These are phyloP conservation scores for Drosophila virilis DNA, from an alignment of 1,140 invertebrate species.

Conservation along the genomic window DNA sequence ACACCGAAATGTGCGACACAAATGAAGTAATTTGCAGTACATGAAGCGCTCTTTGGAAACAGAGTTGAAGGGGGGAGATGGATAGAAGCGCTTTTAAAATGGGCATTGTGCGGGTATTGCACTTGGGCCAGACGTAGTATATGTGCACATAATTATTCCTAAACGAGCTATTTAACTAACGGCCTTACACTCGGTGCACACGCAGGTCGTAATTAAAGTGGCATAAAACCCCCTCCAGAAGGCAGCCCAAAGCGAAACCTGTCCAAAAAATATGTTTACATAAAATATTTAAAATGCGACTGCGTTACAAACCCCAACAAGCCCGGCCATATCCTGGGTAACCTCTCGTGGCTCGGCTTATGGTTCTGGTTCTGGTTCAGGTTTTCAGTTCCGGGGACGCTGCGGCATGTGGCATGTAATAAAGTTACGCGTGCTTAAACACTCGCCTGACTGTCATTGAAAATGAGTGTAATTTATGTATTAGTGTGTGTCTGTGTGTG, in stretches of 20 bases:
- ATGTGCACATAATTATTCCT: slow-evolving; percentile 67
- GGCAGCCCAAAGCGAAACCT: slow-evolving; percentile 15
- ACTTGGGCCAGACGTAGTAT: slow-evolving; percentile 26
- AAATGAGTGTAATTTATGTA: slow-evolving; percentile 59
- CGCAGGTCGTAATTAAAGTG: slow-evolving; percentile 59
- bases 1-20: slow-evolving; percentile 2
- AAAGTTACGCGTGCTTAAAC: slow-evolving; percentile 68
- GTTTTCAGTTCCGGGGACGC: slow-evolving; percentile 6
- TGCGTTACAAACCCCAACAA: slow-evolving; percentile 14
- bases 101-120: slow-evolving; percentile 30
- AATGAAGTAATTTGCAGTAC: slow-evolving; percentile 51
- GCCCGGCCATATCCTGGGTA: slow-evolving; percentile 25
- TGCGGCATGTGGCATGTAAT: slow-evolving; percentile 60
- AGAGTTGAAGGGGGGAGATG: background rate
- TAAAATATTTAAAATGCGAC: slow-evolving; percentile 78
- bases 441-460: slow-evolving; percentile 52
- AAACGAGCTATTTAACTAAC: slow-evolving; percentile 78
- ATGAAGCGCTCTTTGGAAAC: background rate
- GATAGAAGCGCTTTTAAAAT: slow-evolving; percentile 29
- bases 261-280: slow-evolving; percentile 63
- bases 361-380: slow-evolving; percentile 11
- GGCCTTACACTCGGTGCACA: slow-evolving; percentile 54
- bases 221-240: slow-evolving; percentile 31
- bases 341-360: slow-evolving; percentile 10
- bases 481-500: slow-evolving; percentile 57